phyloP scores from a whole-genome alignment of 2,113 vertebrate genomes.

The Calidris pugnax region DNA sequence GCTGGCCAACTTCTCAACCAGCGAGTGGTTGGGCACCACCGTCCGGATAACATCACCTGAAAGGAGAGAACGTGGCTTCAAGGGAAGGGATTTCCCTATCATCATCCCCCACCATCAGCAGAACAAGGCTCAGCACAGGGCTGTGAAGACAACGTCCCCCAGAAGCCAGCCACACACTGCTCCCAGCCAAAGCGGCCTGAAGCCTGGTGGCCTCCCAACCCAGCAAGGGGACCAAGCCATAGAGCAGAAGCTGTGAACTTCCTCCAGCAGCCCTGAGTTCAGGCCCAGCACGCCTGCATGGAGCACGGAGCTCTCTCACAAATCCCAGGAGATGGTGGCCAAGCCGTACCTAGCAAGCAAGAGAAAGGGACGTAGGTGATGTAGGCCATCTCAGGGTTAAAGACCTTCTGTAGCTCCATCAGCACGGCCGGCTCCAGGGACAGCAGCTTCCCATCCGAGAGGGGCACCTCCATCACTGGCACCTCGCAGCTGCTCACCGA shows the following conservation, averaged over 20 bases:
- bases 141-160: background rate
- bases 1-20: slow-evolving; percentile 87
- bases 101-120: background rate
- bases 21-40: slow-evolving; percentile 86
- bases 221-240: background rate
- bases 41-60: slow-evolving; percentile 86
- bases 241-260: background rate
- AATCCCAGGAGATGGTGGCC: background rate
- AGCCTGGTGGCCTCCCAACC: background rate
- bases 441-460: slow-evolving; percentile 71
- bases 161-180: background rate
- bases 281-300: fast-evolving
- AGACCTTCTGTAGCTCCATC: slow-evolving; percentile 91
- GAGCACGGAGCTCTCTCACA: background rate
- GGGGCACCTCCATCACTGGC: slow-evolving; percentile 77
- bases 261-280: background rate
- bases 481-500: slow-evolving; percentile 67
- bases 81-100: background rate
- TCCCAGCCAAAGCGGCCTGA: background rate
- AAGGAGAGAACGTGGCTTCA: background rate
- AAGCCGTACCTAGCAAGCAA: slow-evolving; percentile 87
- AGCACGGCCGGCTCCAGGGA: slow-evolving; percentile 81
- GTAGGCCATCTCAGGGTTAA: slow-evolving; percentile 94
- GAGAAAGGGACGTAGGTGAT: slow-evolving; percentile 93
- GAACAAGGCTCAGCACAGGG: background rate